These are phyloP conservation scores for Pogonomyrmex barbatus DNA, from an alignment of 1,140 invertebrate genomes.

Conservation along the genomic window DNA sequence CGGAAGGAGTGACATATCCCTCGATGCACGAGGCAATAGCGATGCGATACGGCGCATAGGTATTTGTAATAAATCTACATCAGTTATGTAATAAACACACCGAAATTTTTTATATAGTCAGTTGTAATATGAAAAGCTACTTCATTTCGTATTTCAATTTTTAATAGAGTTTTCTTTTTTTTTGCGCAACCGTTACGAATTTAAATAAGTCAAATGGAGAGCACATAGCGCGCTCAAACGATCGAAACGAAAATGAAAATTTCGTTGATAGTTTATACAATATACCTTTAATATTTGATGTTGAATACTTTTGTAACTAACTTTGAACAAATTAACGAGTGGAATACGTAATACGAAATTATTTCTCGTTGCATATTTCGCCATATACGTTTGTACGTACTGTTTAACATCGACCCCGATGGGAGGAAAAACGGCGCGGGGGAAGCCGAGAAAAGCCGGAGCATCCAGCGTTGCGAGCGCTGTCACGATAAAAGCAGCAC, in stretches of 20 bases:
- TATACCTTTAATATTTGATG: neutral
- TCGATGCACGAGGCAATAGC: conserved; percentile 1
- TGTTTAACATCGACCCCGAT: neutral
- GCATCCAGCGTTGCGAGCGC: conserved; percentile 3
- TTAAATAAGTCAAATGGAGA: neutral
- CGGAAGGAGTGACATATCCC: neutral
- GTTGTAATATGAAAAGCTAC: conserved; percentile 17
- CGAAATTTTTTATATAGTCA: neutral
- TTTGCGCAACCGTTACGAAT: conserved; percentile 3
- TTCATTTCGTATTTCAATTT: neutral
- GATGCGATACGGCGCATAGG: neutral
- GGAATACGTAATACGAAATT: neutral
- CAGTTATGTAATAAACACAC: neutral
- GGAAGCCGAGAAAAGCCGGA: conserved; percentile 20
- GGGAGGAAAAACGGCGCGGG: neutral
- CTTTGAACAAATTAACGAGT: conserved; percentile 8
- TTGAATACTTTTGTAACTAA: neutral
- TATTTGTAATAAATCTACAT: conserved; percentile 28
- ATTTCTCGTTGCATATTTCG: neutral
- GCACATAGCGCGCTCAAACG: neutral
- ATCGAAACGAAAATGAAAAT: no score
- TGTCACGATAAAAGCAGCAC: conserved; percentile 52
- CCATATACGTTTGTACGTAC: conserved; percentile 17
- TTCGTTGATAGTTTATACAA: neutral
- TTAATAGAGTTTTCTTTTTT: neutral